phyloP scores from a whole-genome alignment of 2,113 vertebrate species.

The Actenoides lindsayi region DNA sequence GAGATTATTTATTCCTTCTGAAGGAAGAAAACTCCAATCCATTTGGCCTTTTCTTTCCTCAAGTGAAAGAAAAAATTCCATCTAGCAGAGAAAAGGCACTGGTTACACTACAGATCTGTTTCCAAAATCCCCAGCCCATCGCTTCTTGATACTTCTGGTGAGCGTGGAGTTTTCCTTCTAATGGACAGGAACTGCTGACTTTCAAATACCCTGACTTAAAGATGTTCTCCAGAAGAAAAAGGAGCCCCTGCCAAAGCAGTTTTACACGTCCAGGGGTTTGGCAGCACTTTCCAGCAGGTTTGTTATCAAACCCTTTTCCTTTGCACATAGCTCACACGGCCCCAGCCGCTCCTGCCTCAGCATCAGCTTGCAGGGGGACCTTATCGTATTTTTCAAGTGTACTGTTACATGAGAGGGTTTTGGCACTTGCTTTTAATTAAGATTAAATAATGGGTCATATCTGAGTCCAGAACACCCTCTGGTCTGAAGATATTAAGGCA shows the following conservation, averaged over 20 bases:
- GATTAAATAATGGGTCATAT: background rate
- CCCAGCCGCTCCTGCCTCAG: background rate
- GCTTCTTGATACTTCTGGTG: background rate
- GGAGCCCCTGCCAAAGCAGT: background rate
- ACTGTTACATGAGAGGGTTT: background rate
- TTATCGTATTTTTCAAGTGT: background rate
- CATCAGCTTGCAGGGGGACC: background rate
- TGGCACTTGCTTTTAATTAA: slow-evolving; percentile 39
- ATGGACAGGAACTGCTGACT: background rate
- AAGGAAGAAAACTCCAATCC: slow-evolving; percentile 4
- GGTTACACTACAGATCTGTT: background rate
- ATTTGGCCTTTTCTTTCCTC: background rate
- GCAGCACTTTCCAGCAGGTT: background rate
- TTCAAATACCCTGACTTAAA: background rate
- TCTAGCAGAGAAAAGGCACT: background rate
- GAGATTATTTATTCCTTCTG: background rate
- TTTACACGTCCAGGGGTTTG: background rate
- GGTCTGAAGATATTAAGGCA: background rate
- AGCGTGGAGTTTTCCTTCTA: slow-evolving; percentile 6
- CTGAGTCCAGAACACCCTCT: background rate
- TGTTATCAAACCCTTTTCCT: background rate
- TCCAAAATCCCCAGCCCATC: background rate
- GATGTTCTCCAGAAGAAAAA: background rate
- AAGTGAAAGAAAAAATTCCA: background rate
- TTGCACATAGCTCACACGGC: background rate